Base-by-base conservation (phyloP, 2,888 invertebrate genomes). In the Aporophyla lueneburgensis region DNA sequence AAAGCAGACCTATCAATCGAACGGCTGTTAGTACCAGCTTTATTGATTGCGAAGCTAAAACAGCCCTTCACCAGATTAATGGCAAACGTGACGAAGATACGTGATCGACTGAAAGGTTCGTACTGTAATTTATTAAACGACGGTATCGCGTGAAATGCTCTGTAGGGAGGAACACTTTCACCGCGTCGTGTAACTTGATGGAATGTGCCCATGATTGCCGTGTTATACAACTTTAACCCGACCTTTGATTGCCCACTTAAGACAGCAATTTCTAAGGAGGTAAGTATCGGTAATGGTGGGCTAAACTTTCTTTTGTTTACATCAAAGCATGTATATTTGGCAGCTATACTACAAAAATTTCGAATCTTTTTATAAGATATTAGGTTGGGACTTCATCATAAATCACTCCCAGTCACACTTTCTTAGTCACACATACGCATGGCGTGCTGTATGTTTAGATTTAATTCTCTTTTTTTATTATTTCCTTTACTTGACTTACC, bases 121-220 rank as follows among this genome's bases (percentile, higher is more conserved):
- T 43, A 51, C n/a, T 71, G 27, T 75, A 59, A 81, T 71, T 61
- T 75, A 82, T 74, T 72, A 65, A 81, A 85, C 46, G 66, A 72
- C 53, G 1, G 49, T 27, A 81, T 82, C 49, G 76, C 71, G 83
- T 82, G 82, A 58, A 33, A 5, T 21, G 54, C 69, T 54, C 68
- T 21, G 63, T 56, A 76, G 65, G 76, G 71, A 85, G 68, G 77
- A 59, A 27, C 58, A 76, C 86, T 82, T 86, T 82, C 82, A 71
- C 71, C 24, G 6, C 6, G 43, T 62, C 58, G 53, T 49, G 62
- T 59, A 49, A 71, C 70, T 71, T 46, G 65, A 46, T 40, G 82
- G 62, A 81, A 85, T 81, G 59, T 74, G 70, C 54, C 27, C 53
- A 71, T 68, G 27, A 61, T 82, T 71, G 43, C 19, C 19, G 21